Evolutionary conservation across 2,113 vertebrate species (phyloP), one percentile per base, ranked within the genome.

Genomic region (Silurus asotus): DNA sequence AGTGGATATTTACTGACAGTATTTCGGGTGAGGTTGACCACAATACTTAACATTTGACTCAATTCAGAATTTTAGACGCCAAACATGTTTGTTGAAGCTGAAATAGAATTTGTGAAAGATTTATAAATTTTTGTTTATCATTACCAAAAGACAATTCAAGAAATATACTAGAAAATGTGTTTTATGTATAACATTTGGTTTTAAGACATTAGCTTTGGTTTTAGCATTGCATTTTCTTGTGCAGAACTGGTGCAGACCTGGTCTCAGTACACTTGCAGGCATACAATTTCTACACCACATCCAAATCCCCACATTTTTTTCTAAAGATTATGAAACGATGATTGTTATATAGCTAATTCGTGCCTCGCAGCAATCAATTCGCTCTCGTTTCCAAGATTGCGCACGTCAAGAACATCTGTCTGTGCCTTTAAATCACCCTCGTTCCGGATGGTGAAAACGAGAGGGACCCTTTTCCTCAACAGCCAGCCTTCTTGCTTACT

Each of bases 401-500:
- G 5, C 25, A 85, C 25, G 11, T 56, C 25, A 83, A 53, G 89
- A 94, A 91, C 91, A 90, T 92, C 91, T 91, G 91, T 92, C 90
- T 88, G 87, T 91, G 88, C 88, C 49, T 90, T 91, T 93, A 93
- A 94, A 93, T 95, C 90, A 72, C 91, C 89, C 91, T 90, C 92
- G 92, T 91, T 94, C 92, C 91, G 90, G 89, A 91, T 91, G 90
- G 84, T 83, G 85, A 37, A 91, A 89, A 92, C 86, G 89, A 92
- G 91, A 92, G 91, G 88, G 86, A 91, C 87, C 90, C 90, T 55
- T 86, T 80, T 92, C 91, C 93, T 93, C 93, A 89, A 87, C 91
- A 92, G 92, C 92, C 93, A 91, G 88, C 90, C 94, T 93, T 92
- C 91, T 91, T 90, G 89, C 90, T 92, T 92, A 92, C 92, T 93